Evolutionary conservation across 1,140 invertebrate genomes (phyloP).

Genomic region (Drosophila saltans): DNA sequence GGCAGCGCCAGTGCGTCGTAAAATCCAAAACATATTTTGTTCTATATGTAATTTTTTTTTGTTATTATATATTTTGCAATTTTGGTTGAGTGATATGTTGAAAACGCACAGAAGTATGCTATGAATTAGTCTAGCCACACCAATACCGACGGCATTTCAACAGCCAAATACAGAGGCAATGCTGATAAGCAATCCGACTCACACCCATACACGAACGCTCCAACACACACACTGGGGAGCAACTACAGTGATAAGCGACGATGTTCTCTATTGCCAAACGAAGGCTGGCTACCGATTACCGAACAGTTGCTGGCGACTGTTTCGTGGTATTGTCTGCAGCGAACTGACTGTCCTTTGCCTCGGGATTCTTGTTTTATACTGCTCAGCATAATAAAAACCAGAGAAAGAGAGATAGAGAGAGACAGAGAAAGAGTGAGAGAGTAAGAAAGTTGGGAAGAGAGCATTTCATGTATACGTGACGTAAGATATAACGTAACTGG

Average conservation of each 20-base stretch:
- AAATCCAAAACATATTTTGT: conserved; percentile 82
- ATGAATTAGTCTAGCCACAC: conserved; percentile 34
- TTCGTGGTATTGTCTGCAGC: conserved; percentile 54
- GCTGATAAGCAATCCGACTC: conserved; percentile 47
- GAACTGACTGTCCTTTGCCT: conserved; percentile 50
- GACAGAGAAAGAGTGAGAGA: conserved; percentile 6
- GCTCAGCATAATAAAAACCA: not conserved
- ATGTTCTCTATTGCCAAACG: conserved; percentile 15
- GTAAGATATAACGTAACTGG: conserved; percentile 42
- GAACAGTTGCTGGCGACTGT: conserved; percentile 42
- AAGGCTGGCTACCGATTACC: conserved; percentile 23
- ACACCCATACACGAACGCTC: conserved; percentile 5
- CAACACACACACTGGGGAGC: conserved; percentile 1
- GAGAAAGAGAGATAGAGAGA: conserved; percentile 19
- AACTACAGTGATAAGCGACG: conserved; percentile 41
- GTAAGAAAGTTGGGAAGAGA: not conserved
- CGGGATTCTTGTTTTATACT: conserved; percentile 53
- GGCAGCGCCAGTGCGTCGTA: conserved; percentile 79
- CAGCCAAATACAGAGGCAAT: conserved; percentile 17
- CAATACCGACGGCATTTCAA: conserved; percentile 58
- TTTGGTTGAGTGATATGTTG: conserved; percentile 48
- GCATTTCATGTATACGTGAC: conserved; percentile 25
- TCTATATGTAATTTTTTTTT: not conserved
- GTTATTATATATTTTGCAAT: conserved; percentile 13
- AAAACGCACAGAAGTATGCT: conserved; percentile 43